These are phyloP conservation scores for Aphidoletes aphidimyza DNA, from an alignment of 2,888 invertebrate species.

Conservation along the genomic window DNA sequence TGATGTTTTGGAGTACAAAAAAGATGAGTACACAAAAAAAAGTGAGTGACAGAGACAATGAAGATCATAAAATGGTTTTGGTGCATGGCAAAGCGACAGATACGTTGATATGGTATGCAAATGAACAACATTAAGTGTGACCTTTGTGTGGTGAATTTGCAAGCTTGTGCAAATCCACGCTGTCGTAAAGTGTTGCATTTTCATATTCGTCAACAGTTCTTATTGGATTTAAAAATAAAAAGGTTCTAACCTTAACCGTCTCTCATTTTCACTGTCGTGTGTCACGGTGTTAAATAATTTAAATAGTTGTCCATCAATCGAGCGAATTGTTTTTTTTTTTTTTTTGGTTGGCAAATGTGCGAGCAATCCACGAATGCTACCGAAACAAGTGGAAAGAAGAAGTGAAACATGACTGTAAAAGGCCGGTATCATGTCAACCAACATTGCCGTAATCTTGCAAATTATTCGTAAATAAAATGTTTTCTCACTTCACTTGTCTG, in stretches of 20 bases:
- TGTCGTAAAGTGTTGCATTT: too few species aligned
- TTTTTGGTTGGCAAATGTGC: too few species aligned
- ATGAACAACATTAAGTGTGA: neutral
- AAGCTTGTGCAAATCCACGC: neutral
- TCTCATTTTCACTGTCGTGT: neutral
- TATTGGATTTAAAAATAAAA: too few species aligned
- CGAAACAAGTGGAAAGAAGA: too few species aligned
- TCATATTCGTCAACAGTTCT: too few species aligned
- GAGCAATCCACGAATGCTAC: too few species aligned
- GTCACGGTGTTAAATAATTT: neutral
- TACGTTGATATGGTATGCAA: neutral
- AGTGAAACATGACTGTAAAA: neutral
- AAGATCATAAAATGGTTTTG: neutral
- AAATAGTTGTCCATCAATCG: neutral
- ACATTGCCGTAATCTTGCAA: slow-evolving; percentile 5
- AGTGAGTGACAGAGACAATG: neutral
- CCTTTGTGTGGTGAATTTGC: neutral
- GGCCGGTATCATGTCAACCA: slow-evolving; percentile 11
- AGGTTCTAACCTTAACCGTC: too few species aligned
- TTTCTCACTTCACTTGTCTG: too few species aligned
- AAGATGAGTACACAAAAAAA: too few species aligned
- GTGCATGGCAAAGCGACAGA: too few species aligned
- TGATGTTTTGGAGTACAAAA: too few species aligned
- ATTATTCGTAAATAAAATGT: slow-evolving; percentile 34
- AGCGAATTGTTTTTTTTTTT: too few species aligned